Base-by-base conservation (phyloP, 2,797 vertebrate genomes). In the Chaenodraco wilsoni region DNA sequence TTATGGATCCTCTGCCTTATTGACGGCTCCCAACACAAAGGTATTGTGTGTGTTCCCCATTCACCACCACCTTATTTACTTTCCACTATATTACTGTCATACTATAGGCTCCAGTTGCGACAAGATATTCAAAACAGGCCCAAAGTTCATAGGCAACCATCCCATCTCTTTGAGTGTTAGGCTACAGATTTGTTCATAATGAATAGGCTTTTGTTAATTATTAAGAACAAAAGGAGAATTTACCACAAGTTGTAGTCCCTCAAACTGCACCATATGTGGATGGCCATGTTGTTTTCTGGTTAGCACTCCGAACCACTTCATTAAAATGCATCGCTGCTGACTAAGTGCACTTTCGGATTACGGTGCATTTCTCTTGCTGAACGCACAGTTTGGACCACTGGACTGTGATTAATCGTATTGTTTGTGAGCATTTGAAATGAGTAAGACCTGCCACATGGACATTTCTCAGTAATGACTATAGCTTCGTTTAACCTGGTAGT, bases 171-270 rank as follows among this genome's bases (percentile, higher is more conserved):
- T 44, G 88, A 44, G 86, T 85, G 88, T 91, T 81, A 68, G 86
- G 86, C 94, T 91, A 60, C 83, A 84, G 78, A 87, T 84, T 84
- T 84, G 87, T 92, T 89, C 89, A 87, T 88, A 94, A 91, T 93
- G 93, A 86, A 95, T 93, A 85, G 88, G 72, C 8, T 79, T 51
- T 78, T 51, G 75, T 93, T 76, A 89, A 94, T 93, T 82, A 92
- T 94, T 90, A 85, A 94, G 84, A 75, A 21, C n/a, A 64, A 50
- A 81, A 64, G 83, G 82, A 84, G 87, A 78, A 76, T 78, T 86
- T 81, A 79, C 78, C 72, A 60, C 65, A 72, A 69, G 15, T 5
- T 27, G 65, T 66, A 48, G 79, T 71, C 72, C 78, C 83, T 84
- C 79, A 64, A 82, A 87, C 9, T 56, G 56, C 48, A 33, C 49